A percentile compares a stretch with the other conserved stretches of the same genome.
phyloP scores from a whole-genome alignment of 2,888 invertebrate species.

The Nomada lathburiana region DNA sequence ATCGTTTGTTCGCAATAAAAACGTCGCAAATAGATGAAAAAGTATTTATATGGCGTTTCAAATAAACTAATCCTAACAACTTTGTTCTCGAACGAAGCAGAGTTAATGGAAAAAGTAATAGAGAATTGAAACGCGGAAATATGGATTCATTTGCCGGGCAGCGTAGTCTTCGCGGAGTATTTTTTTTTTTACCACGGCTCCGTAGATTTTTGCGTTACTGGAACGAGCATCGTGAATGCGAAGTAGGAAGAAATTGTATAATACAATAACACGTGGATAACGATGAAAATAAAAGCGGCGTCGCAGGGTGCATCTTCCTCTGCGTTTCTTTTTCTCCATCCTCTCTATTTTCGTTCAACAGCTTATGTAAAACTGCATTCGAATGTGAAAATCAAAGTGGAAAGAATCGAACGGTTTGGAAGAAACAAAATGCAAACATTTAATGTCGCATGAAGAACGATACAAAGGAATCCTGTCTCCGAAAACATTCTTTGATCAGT shows the following conservation, averaged over 20 bases:
- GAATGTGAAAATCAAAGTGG: conserved; percentile 12
- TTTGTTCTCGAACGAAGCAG: background rate
- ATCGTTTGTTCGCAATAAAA: background rate
- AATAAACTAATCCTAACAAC: background rate
- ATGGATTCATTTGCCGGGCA: conserved; percentile 2
- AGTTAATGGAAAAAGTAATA: conserved; percentile 2
- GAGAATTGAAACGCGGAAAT: background rate
- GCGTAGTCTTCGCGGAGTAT: background rate
- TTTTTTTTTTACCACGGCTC: conserved; percentile 6
- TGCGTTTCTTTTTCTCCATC: background rate
- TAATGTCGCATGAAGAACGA: conserved; percentile 26
- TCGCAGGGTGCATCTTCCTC: background rate
- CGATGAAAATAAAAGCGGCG: conserved; percentile 19
- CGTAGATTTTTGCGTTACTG: conserved; percentile 2
- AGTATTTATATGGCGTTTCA: background rate
- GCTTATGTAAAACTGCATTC: conserved; percentile 7
- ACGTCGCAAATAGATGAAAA: background rate
- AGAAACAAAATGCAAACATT: conserved; percentile 46
- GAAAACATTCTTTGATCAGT: background rate
- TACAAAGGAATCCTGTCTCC: background rate
- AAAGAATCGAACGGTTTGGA: conserved; percentile 32
- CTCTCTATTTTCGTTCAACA: background rate
- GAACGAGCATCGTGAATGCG: background rate
- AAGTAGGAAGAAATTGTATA: conserved; percentile 28
- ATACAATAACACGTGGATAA: conserved; percentile 43